Evolutionary conservation across 2,888 invertebrate species (phyloP), one percentile per base, ranked within the genome.

Genomic region (Nowickia ferox): DNA sequence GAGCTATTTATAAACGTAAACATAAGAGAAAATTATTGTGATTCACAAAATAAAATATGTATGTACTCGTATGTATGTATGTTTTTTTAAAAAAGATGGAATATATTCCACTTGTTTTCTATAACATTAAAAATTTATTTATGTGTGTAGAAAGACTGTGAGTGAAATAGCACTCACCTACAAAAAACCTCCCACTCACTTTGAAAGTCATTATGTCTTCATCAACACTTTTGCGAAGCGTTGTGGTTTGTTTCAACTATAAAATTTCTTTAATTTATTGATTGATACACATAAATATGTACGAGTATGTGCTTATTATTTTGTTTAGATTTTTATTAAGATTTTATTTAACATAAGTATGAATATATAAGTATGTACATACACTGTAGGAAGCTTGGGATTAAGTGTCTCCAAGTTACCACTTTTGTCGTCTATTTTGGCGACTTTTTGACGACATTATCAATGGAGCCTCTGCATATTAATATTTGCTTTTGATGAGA

Each of bases 101-200:
- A 84, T 55, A 69, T 79, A 69, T 79, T 79, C 63, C 53, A 79
- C 53, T 63, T 42, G 46, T 69, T 65, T 65, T 66, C 59, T 51
- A 48, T 3, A 55, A 72, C 57, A 72, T 15, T 65, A 55, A 19
- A 63, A 42, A 71, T 63, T 65, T 80, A 46, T 80, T 63, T 42
- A n/a, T 57, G 46, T 46, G 55, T 76, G 44, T 30, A 15, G n/a
- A 63, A 42, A 65, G 42, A 10, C 11, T 42, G 48, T 10, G 71
- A 44, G 13, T 10, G 4, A 11, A 2, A 55, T 1, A 42, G 30
- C 15, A 38, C 9, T 61, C 42, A 40, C 11, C 42, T 61, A 40
- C 42, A 61, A 61, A 30, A 22, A 59, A 30, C 57, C 72, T 55
- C 72, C 65, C 65, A 81, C 80, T 74, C 66, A 66, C 59, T 19